Percentiles rank a stretch among this genome's conserved stretches.
Conservation (phyloP, 1,140 invertebrate genomes). For the Dreissena rostriformis region DNA sequence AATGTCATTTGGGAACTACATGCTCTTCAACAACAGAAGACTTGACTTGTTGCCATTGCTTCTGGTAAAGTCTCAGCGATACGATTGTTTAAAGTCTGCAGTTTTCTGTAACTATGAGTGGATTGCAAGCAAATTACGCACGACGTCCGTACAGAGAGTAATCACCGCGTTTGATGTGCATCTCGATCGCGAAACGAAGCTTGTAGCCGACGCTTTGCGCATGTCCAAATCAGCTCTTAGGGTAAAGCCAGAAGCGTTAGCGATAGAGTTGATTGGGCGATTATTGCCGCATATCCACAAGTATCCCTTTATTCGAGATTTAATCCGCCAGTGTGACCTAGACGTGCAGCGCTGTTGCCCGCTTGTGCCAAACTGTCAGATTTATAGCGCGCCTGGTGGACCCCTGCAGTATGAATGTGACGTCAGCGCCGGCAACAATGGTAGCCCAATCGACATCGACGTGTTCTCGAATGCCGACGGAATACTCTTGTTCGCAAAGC, state of each 20-base stretch:
- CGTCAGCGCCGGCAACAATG: conserved; percentile 56
- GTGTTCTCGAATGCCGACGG: conserved; percentile 69
- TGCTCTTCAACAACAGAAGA: conserved; percentile 70
- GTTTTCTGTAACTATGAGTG: conserved; percentile 74
- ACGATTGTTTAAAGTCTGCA: conserved; percentile 59
- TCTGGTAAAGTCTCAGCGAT: conserved; percentile 59
- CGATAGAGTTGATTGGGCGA: conserved; percentile 73
- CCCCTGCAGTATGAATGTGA: conserved; percentile 72
- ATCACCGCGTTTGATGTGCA: conserved; percentile 69
- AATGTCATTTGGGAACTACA: conserved; percentile 87
- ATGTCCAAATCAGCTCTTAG: conserved; percentile 71
- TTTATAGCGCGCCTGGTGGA: conserved; percentile 74
- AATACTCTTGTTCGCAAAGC: conserved; percentile 71
- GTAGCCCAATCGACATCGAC: conserved; percentile 65
- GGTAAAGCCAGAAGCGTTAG: conserved; percentile 68
- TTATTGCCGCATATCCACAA: conserved; percentile 72
- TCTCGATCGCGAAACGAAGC: conserved; percentile 83
- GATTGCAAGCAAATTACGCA: conserved; percentile 68
- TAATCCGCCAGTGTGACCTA: conserved; percentile 83
- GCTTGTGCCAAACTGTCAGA: conserved; percentile 88
- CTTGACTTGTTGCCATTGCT: conserved; percentile 69
- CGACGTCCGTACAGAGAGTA: conserved; percentile 67
- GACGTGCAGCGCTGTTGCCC: conserved; percentile 83
- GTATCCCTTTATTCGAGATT: conserved; percentile 65
- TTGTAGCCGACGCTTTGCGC: conserved; percentile 74